These are phyloP conservation scores for Lepidurus couesii DNA, from an alignment of 1,140 invertebrate genomes.

Conservation along the genomic window DNA sequence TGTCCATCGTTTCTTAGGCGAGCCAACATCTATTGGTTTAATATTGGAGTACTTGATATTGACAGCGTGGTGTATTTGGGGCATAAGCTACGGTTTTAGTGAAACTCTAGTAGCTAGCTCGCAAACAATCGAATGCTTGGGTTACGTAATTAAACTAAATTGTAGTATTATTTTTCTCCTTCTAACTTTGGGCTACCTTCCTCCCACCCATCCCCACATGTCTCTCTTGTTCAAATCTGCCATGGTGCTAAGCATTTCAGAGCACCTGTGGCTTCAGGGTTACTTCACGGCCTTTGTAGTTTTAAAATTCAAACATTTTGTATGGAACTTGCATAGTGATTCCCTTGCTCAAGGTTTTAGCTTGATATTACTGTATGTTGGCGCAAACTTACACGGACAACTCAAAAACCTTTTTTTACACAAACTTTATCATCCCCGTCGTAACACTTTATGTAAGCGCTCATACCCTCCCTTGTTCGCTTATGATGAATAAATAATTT, in stretches of 20 bases:
- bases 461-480: not conserved
- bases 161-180: not conserved
- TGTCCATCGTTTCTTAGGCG: not conserved
- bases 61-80: not conserved
- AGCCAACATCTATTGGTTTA: not conserved
- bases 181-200: not conserved
- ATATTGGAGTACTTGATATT: not conserved
- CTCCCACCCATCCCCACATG: not conserved
- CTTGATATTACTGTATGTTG: not conserved
- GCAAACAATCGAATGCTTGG: not conserved
- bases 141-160: not conserved
- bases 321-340: not conserved
- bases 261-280: not conserved
- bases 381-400: not conserved
- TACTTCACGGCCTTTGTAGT: not conserved
- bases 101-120: not conserved
- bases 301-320: not conserved
- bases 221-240: conserved; percentile 11
- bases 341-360: not conserved
- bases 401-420: not conserved
- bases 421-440: not conserved
- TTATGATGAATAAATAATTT: not conserved
- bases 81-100: not conserved
- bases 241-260: not conserved
- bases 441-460: not conserved